These are phyloP conservation scores for Ciconia stormi DNA, from an alignment of 2,113 vertebrate species.

Conservation along the genomic window DNA sequence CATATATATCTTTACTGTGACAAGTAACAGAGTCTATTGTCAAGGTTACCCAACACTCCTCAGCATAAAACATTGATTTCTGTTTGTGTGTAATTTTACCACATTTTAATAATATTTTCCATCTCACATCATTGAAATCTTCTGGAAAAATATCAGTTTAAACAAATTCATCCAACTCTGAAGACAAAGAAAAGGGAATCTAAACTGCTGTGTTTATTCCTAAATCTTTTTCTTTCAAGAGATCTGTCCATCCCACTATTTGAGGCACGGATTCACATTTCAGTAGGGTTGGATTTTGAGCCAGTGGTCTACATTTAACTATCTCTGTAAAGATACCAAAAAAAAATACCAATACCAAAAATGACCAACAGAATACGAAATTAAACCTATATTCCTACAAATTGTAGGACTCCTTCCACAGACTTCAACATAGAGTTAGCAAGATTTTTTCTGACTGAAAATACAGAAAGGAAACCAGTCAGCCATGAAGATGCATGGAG, in stretches of 20 bases:
- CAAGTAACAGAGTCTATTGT: not conserved
- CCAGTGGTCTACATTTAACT: not conserved
- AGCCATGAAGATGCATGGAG: not conserved
- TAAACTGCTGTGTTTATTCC: not conserved
- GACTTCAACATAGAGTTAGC: not conserved
- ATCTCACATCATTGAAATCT: not conserved
- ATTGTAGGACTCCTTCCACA: not conserved
- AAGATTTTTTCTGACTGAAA: not conserved
- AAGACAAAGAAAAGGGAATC: not conserved
- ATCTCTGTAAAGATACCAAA: not conserved
- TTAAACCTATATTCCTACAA: not conserved
- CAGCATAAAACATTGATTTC: not conserved
- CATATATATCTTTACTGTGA: not conserved
- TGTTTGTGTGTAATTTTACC: not conserved
- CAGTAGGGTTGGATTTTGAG: not conserved
- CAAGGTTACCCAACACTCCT: not conserved
- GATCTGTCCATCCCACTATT: not conserved
- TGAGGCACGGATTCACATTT: not conserved
- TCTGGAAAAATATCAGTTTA: not conserved
- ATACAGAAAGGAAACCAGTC: not conserved
- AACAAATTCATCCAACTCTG: not conserved
- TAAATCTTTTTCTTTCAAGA: not conserved
- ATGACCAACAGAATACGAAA: not conserved
- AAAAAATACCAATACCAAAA: not conserved
- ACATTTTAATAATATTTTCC: not conserved